Evolutionary conservation across 1,140 invertebrate genomes (phyloP), one percentile per base, ranked within the genome.

Genomic region (Drosophila equinoxialis): DNA sequence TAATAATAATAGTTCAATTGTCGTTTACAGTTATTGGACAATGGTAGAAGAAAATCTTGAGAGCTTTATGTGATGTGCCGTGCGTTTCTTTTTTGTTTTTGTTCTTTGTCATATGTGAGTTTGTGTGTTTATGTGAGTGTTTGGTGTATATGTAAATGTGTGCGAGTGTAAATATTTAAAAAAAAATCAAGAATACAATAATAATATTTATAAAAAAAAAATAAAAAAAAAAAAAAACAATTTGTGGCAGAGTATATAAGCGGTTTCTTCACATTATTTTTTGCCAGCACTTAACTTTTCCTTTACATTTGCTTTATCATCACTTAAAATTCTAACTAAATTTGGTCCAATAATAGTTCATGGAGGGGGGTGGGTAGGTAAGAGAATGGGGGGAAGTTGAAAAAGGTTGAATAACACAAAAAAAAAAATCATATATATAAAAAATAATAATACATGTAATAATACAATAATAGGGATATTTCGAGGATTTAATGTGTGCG

Each of bases 291-390:
- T 77, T 81, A 74, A 76, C 59, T 71, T 61, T 73, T 71, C 62
- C 70, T 69, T 68, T 73, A 55, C 59, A 63, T 61, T 70, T 76
- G 65, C 70, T 78, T 65, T 65, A 45, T 65, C 65, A 79, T 75
- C 80, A 83, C 87, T 90, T 84, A 87, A 73, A 79, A 74, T 80
- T 90, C 87, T 90, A 89, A 85, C 67, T 83, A 84, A 87, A 90
- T 90, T 90, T 90, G 87, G 87, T 90, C 87, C 87, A 90, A 90
- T 89, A 90, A 89, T 81, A 84, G 83, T 90, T 72, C 45, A 23
- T 20, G 20, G 45, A 51, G 45, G 74, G 65, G 68, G 70, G 68
- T 45, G 60, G 58, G 51, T 59, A 51, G 57, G 45, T 14, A 33
- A 26, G 30, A 23, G 39, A 17, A 35, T 54, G 8, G 45, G 23